phyloP scores from a whole-genome alignment of 2,888 invertebrate genomes.

The Euclidia mi region DNA sequence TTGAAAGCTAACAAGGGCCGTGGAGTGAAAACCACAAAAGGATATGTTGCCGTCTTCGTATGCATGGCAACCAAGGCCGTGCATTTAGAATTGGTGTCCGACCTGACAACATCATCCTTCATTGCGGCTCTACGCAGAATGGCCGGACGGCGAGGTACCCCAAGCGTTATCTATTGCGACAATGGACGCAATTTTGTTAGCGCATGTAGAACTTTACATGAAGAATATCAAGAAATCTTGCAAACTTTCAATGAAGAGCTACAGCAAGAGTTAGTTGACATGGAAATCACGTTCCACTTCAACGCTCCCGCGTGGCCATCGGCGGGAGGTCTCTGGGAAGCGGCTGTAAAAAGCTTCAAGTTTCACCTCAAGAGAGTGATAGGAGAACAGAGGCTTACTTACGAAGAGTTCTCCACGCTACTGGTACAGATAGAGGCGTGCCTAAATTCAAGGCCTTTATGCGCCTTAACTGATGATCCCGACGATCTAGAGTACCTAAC shows the following conservation, averaged over 20 bases:
- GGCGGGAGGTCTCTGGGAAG: conserved; percentile 8
- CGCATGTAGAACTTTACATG: conserved; percentile 35
- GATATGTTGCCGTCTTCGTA: conserved; percentile 47
- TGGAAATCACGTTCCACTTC: conserved; percentile 1
- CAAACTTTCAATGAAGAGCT: conserved; percentile 14
- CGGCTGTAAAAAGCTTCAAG: conserved; percentile 10
- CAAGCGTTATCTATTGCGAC: conserved; percentile 50
- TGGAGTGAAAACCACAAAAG: conserved; percentile 30
- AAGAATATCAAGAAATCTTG: conserved; percentile 14
- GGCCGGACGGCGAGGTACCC: conserved; percentile 46
- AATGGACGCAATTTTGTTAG: conserved; percentile 50
- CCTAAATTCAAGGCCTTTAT: conserved; percentile 46
- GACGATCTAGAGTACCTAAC: conserved; percentile 46
- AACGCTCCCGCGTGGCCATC: conserved; percentile 8
- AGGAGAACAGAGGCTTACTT: conserved; percentile 48
- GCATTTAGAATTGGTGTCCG: conserved; percentile 54
- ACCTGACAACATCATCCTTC: conserved; percentile 48
- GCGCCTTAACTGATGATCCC: too few relatives aligned
- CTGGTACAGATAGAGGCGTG: conserved; percentile 48
- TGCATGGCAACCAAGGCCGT: conserved; percentile 50
- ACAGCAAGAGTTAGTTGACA: conserved; percentile 13
- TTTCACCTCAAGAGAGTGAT: conserved; percentile 42
- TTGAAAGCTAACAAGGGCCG: conserved; percentile 36
- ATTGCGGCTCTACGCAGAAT: conserved; percentile 50
- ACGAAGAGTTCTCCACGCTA: conserved; percentile 45